phyloP scores from a whole-genome alignment of 2,888 invertebrate species.

The Sminthurides aquaticus region DNA sequence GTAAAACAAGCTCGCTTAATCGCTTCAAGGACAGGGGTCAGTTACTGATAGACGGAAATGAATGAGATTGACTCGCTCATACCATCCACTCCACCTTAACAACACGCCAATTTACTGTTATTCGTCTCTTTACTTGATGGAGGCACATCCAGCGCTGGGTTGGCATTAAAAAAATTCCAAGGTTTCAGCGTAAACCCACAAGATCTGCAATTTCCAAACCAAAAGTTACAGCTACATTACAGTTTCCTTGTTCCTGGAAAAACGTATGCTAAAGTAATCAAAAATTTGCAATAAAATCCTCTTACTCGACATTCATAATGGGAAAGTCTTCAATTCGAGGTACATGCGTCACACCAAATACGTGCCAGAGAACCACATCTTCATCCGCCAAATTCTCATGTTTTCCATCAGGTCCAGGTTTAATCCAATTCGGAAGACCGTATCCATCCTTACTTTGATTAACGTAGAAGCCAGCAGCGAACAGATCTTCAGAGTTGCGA shows the following conservation, averaged over 20 bases:
- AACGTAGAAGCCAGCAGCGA: constrained; percentile 30
- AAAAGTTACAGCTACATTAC: neutral
- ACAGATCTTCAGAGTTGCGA: constrained; percentile 28
- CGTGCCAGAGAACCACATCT: constrained; percentile 40
- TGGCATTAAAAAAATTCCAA: constrained; percentile 19
- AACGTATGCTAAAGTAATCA: neutral
- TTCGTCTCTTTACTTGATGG: neutral
- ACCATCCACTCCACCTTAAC: too few species aligned
- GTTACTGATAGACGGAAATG: too few species aligned
- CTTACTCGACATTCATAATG: constrained; percentile 33
- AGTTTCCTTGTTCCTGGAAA: neutral
- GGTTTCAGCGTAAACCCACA: constrained; percentile 27
- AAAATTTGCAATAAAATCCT: neutral
- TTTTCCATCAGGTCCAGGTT: neutral
- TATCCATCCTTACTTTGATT: constrained; percentile 32
- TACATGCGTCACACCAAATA: constrained; percentile 37
- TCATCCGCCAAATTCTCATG: constrained; percentile 22
- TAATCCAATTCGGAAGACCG: constrained; percentile 19
- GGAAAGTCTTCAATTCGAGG: constrained; percentile 38
- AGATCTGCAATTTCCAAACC: constrained; percentile 1
- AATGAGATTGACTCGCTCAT: too few species aligned
- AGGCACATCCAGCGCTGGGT: constrained; percentile 24
- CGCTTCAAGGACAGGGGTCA: too few species aligned
- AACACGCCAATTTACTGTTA: neutral
- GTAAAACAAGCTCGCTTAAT: too few species aligned